Percentiles rank a stretch among this genome's conserved stretches.
Conservation (phyloP, 2,113 vertebrate species). For the Microcebus tavaratra region DNA sequence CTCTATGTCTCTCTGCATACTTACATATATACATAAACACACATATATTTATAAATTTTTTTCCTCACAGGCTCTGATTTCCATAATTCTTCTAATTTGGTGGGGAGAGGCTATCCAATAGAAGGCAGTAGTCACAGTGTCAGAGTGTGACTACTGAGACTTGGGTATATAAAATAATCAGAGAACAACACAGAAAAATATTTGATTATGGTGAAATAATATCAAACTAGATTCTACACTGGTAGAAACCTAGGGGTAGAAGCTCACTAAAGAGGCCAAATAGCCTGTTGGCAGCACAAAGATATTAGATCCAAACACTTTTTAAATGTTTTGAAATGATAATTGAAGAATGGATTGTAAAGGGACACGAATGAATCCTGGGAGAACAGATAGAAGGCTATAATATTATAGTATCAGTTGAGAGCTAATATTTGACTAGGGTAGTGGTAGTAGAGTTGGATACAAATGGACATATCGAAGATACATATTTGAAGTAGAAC, state of each 20-base stretch:
- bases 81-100: neutral
- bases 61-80: neutral
- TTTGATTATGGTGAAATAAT: neutral
- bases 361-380: neutral
- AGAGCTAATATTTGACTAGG: neutral
- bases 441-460: neutral
- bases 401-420: neutral
- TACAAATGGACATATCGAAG: neutral
- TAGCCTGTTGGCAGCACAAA: neutral
- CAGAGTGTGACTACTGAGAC: neutral
- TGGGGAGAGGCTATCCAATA: rapidly evolving
- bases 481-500: neutral
- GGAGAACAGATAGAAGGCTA: neutral
- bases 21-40: neutral
- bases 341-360: neutral
- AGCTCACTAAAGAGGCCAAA: neutral
- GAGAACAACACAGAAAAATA: neutral
- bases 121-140: neutral
- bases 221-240: neutral
- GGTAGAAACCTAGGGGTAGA: neutral
- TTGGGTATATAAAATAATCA: neutral
- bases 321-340: neutral
- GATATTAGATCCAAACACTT: neutral
- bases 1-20: neutral
- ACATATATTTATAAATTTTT: no score